A percentile compares a stretch with the other conserved stretches of the same genome.
Evolutionary conservation across 23 tunicate species (phyloP).

Genomic region (Halocynthia aurantium): DNA sequence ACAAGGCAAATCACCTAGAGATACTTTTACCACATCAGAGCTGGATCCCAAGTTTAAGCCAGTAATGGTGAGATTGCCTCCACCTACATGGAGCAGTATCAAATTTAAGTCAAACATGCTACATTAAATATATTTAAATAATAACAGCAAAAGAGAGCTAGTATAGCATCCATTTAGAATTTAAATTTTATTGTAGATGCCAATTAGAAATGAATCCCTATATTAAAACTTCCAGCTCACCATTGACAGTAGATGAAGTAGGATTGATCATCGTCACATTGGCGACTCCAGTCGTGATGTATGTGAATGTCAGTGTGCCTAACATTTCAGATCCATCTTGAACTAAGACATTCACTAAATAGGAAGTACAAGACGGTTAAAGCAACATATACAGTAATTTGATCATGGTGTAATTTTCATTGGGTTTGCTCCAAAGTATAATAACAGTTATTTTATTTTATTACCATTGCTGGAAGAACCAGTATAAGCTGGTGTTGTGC

Average conservation of each 20-base stretch:
- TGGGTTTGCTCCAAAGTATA: too few relatives aligned
- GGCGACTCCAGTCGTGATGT: background rate
- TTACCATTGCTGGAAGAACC: too few relatives aligned
- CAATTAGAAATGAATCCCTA: too few relatives aligned
- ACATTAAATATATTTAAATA: too few relatives aligned
- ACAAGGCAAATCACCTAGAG: background rate
- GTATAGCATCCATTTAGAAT: background rate
- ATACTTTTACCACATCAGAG: background rate
- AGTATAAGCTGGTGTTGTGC: conserved; percentile 4
- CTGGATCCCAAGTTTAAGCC: conserved; percentile 8
- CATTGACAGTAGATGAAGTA: conserved; percentile 9
- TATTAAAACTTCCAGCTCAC: background rate
- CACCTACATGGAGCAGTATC: conserved; percentile 1
- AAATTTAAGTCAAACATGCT: too few relatives aligned
- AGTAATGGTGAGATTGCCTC: conserved; percentile 11
- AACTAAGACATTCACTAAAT: background rate
- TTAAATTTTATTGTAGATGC: background rate
- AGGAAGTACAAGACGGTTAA: background rate
- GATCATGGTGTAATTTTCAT: too few relatives aligned
- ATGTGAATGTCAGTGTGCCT: background rate
- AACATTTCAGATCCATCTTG: background rate
- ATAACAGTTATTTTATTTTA: too few relatives aligned
- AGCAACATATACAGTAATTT: too few relatives aligned
- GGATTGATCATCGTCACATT: conserved; percentile 4
- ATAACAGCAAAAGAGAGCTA: background rate